Conservation (phyloP, 1,140 invertebrate genomes). For the Apis dorsata region DNA sequence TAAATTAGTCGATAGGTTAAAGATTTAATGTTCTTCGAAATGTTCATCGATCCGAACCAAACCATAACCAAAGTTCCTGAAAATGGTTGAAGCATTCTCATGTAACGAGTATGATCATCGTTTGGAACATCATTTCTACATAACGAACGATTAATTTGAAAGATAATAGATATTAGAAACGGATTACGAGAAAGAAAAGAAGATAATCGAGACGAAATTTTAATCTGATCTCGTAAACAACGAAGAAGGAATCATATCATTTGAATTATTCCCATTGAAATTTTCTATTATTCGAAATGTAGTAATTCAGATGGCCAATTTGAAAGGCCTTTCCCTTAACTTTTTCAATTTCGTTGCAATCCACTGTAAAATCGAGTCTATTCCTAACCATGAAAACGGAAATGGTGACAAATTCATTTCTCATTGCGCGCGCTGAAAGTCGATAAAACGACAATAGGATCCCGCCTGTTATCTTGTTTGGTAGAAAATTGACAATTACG, state of each 20-base stretch:
- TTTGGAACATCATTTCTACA: neutral
- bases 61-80: conserved; percentile 2
- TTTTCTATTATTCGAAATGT: neutral
- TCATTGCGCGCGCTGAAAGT: neutral
- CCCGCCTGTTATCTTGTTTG: conserved; percentile 3
- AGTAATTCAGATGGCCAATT: neutral
- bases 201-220: too few species aligned
- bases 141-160: neutral
- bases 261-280: neutral
- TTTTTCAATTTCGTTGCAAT: neutral
- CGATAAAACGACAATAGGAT: conserved; percentile 14
- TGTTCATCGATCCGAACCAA: conserved; percentile 17
- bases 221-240: too few species aligned
- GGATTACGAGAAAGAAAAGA: too few species aligned
- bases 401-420: conserved; percentile 11
- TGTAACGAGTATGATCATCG: neutral
- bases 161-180: neutral
- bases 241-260: too few species aligned
- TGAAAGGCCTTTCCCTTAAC: neutral
- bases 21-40: conserved; percentile 15
- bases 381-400: conserved; percentile 4
- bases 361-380: neutral
- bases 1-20: conserved; percentile 22
- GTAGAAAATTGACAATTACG: conserved; percentile 20
- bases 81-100: conserved; percentile 3